Evolutionary conservation across 2,113 vertebrate species (phyloP).

Genomic region (Chaetops frenatus): DNA sequence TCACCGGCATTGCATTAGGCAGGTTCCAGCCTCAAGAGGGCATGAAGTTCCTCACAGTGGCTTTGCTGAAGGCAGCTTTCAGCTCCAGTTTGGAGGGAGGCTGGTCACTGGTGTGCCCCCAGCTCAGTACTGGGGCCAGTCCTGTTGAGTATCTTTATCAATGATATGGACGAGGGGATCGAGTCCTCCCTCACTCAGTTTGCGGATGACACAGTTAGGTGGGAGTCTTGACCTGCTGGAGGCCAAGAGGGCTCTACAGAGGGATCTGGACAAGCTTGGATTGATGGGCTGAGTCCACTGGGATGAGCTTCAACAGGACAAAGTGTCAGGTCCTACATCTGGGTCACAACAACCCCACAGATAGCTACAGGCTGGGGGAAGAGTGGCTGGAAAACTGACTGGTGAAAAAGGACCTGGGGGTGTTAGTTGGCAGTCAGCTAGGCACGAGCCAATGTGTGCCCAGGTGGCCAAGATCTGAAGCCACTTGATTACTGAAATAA

Average conservation of each 20-base stretch:
- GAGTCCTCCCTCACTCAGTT: not conserved
- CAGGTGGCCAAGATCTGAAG: not conserved
- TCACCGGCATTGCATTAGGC: no score
- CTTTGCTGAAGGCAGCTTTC: not conserved
- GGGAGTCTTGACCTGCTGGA: not conserved
- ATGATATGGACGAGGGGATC: rapidly evolving
- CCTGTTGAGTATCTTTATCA: not conserved
- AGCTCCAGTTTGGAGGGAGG: not conserved
- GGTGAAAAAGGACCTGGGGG: not conserved
- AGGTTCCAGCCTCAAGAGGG: not conserved
- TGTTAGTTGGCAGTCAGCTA: not conserved
- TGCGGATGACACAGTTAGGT: not conserved
- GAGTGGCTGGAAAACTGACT: not conserved
- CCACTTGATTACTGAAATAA: not conserved
- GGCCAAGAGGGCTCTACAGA: not conserved
- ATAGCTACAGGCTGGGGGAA: rapidly evolving
- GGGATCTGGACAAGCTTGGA: not conserved
- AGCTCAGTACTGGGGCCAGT: not conserved
- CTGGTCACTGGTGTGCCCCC: not conserved
- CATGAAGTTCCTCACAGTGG: rapidly evolving
- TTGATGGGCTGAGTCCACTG: rapidly evolving
- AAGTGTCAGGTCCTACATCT: rapidly evolving
- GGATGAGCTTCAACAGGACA: not conserved
- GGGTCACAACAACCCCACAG: not conserved
- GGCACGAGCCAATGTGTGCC: not conserved